Evolutionary conservation across 2,113 vertebrate genomes (phyloP), one percentile per base, ranked within the genome.

Genomic region (Hippocampus barbouri): DNA sequence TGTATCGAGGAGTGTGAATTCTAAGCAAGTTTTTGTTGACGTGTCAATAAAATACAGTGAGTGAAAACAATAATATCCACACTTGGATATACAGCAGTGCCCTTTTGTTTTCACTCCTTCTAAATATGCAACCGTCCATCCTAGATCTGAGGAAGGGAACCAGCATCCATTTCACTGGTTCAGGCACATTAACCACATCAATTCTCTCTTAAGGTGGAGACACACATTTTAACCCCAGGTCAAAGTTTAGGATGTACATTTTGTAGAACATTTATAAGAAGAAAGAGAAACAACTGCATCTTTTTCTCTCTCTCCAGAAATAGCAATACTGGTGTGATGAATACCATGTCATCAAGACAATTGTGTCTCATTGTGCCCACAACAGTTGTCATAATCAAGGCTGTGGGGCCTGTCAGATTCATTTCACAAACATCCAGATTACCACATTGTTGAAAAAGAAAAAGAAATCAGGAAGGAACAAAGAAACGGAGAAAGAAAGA

Each of bases 351-450:
- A 56, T 71, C 21, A 81, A 73, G 38, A 43, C 73, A 73, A 38
- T 53, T 69, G 30, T 66, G 60, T 25, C 23, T 69, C 49, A 70
- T 23, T 69, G 51, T 64, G 65, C 59, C 70, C 41, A 63, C 54
- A 76, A 61, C 54, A 65, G 65, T 66, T 68, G 21, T 63, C 21
- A 45, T 81, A 74, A 74, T 81, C 70, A 70, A 72, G 70, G 70
- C 56, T 47, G 20, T 18, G 11, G 45, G 1, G 63, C 41, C 34
- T 25, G 27, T 59, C 56, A 5, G 12, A 23, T 59, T 59, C 3
- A 23, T 11, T 43, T 9, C 9, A 12, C 41, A 43, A 43, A 34
- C 61, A 70, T 20, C 27, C 8, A 12, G 49, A 27, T 14, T 15
- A 14, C 27, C 12, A 57, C 23, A 59, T 2, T 27, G 11, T 59